phyloP scores from a whole-genome alignment of 2,797 vertebrate species.

The Notoglanidium macrostoma region DNA sequence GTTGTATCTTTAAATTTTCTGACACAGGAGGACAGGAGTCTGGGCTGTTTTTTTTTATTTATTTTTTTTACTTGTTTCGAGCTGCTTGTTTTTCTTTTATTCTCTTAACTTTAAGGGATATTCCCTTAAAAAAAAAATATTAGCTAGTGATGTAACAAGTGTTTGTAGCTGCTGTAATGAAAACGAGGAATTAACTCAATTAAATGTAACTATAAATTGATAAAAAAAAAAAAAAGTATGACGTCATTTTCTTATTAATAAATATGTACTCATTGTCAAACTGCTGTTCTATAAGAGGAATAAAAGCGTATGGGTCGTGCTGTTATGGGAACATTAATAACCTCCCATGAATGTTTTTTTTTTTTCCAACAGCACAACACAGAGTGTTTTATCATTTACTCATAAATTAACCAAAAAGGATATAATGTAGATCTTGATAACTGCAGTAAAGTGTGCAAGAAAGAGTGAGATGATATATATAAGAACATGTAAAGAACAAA shows the following conservation, averaged over 20 bases:
- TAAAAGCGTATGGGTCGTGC: too few relatives aligned
- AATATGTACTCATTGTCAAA: too few relatives aligned
- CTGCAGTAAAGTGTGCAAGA: background rate
- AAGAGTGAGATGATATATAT: background rate
- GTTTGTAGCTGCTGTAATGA: background rate
- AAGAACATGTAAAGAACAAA: conserved; percentile 52
- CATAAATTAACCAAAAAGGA: background rate
- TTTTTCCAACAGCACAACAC: background rate
- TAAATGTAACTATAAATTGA: background rate
- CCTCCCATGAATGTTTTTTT: background rate
- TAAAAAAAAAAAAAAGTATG: background rate
- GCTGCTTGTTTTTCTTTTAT: background rate
- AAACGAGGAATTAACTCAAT: background rate
- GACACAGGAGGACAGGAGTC: background rate
- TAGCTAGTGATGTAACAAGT: background rate
- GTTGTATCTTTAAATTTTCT: too few relatives aligned
- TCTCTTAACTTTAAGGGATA: background rate
- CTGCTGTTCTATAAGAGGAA: too few relatives aligned
- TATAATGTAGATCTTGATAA: background rate
- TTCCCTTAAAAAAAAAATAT: background rate
- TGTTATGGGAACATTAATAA: background rate
- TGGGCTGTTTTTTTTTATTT: background rate
- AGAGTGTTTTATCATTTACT: background rate
- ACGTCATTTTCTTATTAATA: background rate
- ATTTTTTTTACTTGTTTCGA: background rate